Evolutionary conservation across 2,113 vertebrate species (phyloP).

Genomic region (Hippocampus mohnikei): DNA sequence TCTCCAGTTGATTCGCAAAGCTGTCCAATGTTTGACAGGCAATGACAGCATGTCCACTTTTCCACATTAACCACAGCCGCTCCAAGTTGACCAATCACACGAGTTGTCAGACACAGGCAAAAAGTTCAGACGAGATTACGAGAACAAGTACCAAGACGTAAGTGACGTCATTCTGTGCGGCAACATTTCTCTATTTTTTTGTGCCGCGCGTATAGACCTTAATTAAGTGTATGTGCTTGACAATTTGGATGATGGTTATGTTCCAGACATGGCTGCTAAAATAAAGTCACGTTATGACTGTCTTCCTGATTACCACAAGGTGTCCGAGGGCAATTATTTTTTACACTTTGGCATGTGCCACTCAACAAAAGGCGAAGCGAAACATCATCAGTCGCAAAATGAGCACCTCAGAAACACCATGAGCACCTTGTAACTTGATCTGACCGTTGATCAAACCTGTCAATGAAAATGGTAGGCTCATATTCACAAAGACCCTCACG

Average conservation of each 20-base stretch:
- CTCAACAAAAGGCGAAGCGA: too few species aligned
- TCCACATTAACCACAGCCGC: neutral
- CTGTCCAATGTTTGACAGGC: neutral
- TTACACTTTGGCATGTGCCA: neutral
- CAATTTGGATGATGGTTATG: too few species aligned
- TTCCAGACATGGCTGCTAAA: too few species aligned
- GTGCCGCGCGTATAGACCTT: too few species aligned
- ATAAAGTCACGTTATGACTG: too few species aligned
- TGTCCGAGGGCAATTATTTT: neutral
- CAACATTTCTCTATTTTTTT: too few species aligned
- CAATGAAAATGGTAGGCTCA: neutral
- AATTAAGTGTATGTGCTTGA: too few species aligned
- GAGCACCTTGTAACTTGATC: slow-evolving; percentile 16
- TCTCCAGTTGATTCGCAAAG: too few species aligned
- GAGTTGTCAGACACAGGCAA: neutral
- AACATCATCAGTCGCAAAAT: neutral
- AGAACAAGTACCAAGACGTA: too few species aligned
- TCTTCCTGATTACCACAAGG: too few species aligned
- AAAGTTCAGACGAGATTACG: too few species aligned
- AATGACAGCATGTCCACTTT: neutral
- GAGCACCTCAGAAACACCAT: neutral
- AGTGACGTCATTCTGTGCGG: too few species aligned
- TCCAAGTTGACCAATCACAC: neutral
- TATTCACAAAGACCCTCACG: slow-evolving; percentile 4
- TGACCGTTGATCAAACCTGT: slow-evolving; percentile 16